Conservation (phyloP, 2,113 vertebrate genomes). For the Microtus pennsylvanicus region DNA sequence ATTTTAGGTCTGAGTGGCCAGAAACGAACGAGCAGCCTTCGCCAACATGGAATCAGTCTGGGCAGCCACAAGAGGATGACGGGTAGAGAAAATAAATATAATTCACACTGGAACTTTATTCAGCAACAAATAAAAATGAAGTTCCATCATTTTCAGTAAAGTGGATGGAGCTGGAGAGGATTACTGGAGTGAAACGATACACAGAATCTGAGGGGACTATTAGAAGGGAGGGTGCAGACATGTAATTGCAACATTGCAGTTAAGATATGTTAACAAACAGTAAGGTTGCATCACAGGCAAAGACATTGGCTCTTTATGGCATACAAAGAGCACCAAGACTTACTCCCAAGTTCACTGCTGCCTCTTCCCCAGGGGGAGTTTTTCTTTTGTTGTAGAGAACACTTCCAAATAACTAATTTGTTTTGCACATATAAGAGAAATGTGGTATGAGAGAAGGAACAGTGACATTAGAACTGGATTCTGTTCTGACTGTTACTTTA, state of each 20-base stretch:
- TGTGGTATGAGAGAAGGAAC: not conserved
- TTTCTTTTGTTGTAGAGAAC: not conserved
- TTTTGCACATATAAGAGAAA: not conserved
- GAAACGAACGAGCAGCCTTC: too few species aligned
- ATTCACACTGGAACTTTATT: not conserved
- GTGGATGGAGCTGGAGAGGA: not conserved
- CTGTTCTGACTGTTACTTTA: not conserved
- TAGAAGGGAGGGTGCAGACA: not conserved
- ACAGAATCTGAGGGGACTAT: not conserved
- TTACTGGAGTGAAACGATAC: not conserved
- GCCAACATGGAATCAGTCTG: not conserved
- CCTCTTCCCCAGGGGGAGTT: not conserved
- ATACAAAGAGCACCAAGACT: rapidly evolving
- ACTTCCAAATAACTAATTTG: not conserved
- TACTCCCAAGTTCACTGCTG: not conserved
- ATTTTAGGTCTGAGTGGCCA: too few species aligned
- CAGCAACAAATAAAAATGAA: not conserved
- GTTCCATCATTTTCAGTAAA: not conserved
- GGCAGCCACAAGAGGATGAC: too few species aligned
- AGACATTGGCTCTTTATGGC: rapidly evolving
- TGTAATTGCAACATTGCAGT: not conserved
- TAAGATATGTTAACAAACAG: not conserved
- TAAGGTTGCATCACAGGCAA: not conserved
- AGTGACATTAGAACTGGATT: not conserved
- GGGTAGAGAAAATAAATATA: not conserved